These are phyloP conservation scores for Myxocyprinus asiaticus DNA, from an alignment of 2,113 vertebrate genomes.

Conservation along the genomic window DNA sequence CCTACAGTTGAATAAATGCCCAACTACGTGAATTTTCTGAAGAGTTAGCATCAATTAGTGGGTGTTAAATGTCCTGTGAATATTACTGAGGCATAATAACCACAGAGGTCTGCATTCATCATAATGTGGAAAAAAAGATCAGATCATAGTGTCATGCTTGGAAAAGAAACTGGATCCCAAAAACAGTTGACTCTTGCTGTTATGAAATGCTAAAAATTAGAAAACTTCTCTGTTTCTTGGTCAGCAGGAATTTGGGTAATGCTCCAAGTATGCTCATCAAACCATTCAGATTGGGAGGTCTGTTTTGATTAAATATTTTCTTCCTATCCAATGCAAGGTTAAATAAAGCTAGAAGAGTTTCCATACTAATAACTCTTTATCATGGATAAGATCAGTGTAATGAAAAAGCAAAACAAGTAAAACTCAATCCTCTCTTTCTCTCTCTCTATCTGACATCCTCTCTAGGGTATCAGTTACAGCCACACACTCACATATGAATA, in stretches of 20 bases:
- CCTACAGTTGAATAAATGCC: no score
- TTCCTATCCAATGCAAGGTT: constrained; percentile 47
- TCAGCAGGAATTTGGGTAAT: constrained; percentile 16
- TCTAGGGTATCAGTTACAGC: constrained; percentile 35
- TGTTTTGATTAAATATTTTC: constrained; percentile 29
- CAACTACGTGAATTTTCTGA: not conserved
- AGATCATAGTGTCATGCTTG: constrained; percentile 2
- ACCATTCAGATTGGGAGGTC: constrained; percentile 41
- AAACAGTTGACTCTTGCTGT: not conserved
- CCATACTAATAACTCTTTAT: constrained; percentile 48
- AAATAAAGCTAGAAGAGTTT: constrained; percentile 40
- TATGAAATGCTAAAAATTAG: not conserved
- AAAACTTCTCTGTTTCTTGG: not conserved
- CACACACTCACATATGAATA: not conserved
- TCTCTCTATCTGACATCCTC: constrained; percentile 13
- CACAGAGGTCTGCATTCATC: constrained; percentile 9
- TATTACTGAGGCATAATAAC: constrained; percentile 5
- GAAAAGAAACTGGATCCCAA: not conserved
- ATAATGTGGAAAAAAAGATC: constrained; percentile 1
- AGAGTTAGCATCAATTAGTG: no score
- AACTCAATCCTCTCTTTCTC: not conserved
- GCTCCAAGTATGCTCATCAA: constrained; percentile 36
- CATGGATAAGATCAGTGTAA: constrained; percentile 36
- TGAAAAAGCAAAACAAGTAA: constrained; percentile 44
- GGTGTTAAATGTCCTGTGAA: constrained; percentile 21